Conservation (phyloP, 2,888 invertebrate species). For the Alentia gelatinosa region DNA sequence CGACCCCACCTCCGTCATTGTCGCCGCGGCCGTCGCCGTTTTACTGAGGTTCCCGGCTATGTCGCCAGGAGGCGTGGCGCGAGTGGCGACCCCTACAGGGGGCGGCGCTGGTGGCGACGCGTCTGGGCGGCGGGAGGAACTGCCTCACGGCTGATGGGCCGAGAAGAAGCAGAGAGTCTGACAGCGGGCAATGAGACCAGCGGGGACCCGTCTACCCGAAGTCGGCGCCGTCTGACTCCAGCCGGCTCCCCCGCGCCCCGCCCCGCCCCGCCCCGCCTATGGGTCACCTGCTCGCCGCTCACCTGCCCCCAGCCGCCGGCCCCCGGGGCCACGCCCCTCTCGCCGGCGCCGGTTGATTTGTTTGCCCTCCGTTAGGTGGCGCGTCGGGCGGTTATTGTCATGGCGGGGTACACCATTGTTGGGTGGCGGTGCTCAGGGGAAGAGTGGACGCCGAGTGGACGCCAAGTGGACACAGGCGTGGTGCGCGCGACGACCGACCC, state of each 20-base stretch:
- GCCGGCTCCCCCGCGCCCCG: neutral
- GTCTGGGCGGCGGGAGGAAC: neutral
- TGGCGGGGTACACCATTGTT: too few species aligned
- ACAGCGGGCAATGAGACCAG: neutral
- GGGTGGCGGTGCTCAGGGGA: neutral
- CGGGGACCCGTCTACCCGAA: neutral
- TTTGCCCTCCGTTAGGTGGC: conserved; percentile 22
- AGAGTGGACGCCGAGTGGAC: neutral
- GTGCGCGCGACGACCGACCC: neutral
- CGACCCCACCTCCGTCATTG: neutral
- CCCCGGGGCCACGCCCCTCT: neutral
- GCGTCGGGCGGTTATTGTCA: neutral
- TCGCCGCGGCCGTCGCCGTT: neutral
- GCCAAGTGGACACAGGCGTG: neutral
- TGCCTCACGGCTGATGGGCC: conserved; percentile 11
- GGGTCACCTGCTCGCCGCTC: too few species aligned
- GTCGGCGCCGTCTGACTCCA: neutral
- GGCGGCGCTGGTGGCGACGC: conserved; percentile 27
- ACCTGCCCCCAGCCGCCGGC: neutral
- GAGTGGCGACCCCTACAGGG: neutral
- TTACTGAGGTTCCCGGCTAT: neutral
- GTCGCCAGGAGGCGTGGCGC: conserved; percentile 8
- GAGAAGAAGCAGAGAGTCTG: neutral
- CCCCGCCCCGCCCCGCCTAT: neutral
- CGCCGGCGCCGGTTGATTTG: conserved; percentile 2